phyloP scores from a whole-genome alignment of 1,140 invertebrate genomes.

The Zophobas morio region DNA sequence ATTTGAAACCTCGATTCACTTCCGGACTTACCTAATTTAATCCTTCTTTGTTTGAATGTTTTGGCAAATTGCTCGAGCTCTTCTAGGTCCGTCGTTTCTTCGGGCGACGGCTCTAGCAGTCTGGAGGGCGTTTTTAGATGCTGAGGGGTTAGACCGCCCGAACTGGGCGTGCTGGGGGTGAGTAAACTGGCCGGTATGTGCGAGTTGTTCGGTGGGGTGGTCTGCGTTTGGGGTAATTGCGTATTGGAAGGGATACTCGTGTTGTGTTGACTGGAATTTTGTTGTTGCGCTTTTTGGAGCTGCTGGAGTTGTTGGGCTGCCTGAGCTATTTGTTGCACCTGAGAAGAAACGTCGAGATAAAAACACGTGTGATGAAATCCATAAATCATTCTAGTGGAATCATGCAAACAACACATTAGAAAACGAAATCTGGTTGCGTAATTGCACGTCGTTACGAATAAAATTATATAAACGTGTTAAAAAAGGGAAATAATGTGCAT shows the following conservation, averaged over 20 bases:
- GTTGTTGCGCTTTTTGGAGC: constrained; percentile 68
- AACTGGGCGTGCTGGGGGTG: constrained; percentile 73
- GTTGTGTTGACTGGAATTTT: constrained; percentile 68
- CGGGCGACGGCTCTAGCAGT: constrained; percentile 83
- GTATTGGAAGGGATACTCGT: constrained; percentile 71
- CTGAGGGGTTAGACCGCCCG: constrained; percentile 70
- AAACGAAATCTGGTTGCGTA: constrained; percentile 52
- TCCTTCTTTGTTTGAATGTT: constrained; percentile 95
- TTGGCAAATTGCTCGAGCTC: constrained; percentile 97
- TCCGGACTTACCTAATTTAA: constrained; percentile 84
- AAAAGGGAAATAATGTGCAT: constrained; percentile 30
- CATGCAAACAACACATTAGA: constrained; percentile 62
- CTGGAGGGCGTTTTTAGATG: constrained; percentile 72
- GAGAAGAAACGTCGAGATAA: constrained; percentile 52
- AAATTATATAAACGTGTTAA: constrained; percentile 45
- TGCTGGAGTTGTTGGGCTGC: constrained; percentile 67
- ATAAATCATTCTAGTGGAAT: constrained; percentile 39
- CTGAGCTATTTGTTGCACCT: constrained; percentile 73
- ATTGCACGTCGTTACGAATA: constrained; percentile 42
- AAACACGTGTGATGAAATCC: constrained; percentile 50
- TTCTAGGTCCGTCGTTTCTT: constrained; percentile 95
- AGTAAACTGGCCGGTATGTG: constrained; percentile 69
- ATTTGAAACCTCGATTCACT: neutral
- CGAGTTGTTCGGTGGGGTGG: constrained; percentile 63
- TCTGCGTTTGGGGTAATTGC: constrained; percentile 67